Conservation (phyloP, 2,113 vertebrate species). For the Seriola dumerili region DNA sequence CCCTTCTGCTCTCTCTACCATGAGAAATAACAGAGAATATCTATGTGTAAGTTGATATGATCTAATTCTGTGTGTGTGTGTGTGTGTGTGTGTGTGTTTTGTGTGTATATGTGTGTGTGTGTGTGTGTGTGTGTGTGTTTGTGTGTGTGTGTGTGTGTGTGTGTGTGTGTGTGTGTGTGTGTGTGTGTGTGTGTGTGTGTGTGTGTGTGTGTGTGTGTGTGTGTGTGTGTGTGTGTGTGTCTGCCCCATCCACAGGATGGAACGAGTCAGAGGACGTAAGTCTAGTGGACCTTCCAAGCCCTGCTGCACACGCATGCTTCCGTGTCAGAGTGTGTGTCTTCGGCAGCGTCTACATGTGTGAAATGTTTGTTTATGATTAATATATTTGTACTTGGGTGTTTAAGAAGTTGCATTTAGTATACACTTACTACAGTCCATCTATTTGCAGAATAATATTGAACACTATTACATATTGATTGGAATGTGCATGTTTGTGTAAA, state of each 20-base stretch:
- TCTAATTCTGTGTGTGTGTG: slow-evolving; percentile 44
- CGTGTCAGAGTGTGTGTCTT: slow-evolving; percentile 34
- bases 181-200: slow-evolving; percentile 32
- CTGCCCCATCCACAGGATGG: slow-evolving; percentile 84
- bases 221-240: slow-evolving; percentile 11
- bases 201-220: slow-evolving; percentile 28
- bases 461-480: neutral
- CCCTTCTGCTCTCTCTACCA: slow-evolving; percentile 82
- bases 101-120: slow-evolving; percentile 16
- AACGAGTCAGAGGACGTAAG: slow-evolving; percentile 84
- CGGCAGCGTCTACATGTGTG: slow-evolving; percentile 2
- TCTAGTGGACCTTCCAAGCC: slow-evolving; percentile 85
- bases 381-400: neutral
- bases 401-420: neutral
- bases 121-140: slow-evolving; percentile 24
- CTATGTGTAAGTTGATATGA: slow-evolving; percentile 49
- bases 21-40: slow-evolving; percentile 59
- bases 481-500: slow-evolving; percentile 10
- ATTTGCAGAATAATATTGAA: neutral
- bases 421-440: neutral
- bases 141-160: slow-evolving; percentile 14
- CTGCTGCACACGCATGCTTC: slow-evolving; percentile 82
- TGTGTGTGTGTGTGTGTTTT: slow-evolving; percentile 12
- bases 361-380: neutral
- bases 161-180: neutral